Conservation (phyloP, 2,888 invertebrate genomes). For the Eupithecia inturbata region DNA sequence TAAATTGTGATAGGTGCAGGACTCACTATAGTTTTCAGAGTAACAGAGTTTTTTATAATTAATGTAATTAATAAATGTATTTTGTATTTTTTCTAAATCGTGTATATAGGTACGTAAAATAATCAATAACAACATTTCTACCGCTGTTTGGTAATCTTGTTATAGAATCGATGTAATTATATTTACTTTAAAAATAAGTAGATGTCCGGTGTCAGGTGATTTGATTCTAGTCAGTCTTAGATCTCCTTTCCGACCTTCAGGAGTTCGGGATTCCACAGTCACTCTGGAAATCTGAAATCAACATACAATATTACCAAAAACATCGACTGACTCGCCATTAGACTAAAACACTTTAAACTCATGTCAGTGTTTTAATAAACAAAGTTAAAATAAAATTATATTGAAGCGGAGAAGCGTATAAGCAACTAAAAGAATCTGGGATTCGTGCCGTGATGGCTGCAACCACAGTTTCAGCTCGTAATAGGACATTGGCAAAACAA, state of each 20-base stretch:
- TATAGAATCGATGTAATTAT: too few species aligned
- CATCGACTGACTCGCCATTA: neutral
- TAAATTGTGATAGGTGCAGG: too few species aligned
- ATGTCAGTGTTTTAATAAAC: neutral
- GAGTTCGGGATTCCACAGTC: constrained; percentile 96
- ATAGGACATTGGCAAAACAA: neutral
- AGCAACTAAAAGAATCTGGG: neutral
- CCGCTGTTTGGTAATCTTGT: neutral
- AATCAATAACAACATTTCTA: neutral
- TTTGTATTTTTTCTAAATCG: too few species aligned
- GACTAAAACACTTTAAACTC: neutral
- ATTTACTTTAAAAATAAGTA: constrained; percentile 94
- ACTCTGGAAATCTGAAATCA: constrained; percentile 93
- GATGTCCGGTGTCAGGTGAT: constrained; percentile 93
- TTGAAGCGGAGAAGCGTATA: neutral
- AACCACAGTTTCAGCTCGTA: too few species aligned
- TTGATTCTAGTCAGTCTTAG: constrained; percentile 96
- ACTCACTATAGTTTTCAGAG: too few species aligned
- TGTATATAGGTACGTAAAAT: too few species aligned
- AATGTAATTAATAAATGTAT: too few species aligned
- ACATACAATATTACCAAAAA: neutral
- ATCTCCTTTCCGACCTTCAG: constrained; percentile 94
- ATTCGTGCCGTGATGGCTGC: neutral
- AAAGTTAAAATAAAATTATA: neutral
- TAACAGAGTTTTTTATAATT: too few species aligned